Percentiles rank a stretch among this genome's conserved stretches.
Evolutionary conservation across 2,888 invertebrate species (phyloP).

Genomic region (Coleophora flavipennella): DNA sequence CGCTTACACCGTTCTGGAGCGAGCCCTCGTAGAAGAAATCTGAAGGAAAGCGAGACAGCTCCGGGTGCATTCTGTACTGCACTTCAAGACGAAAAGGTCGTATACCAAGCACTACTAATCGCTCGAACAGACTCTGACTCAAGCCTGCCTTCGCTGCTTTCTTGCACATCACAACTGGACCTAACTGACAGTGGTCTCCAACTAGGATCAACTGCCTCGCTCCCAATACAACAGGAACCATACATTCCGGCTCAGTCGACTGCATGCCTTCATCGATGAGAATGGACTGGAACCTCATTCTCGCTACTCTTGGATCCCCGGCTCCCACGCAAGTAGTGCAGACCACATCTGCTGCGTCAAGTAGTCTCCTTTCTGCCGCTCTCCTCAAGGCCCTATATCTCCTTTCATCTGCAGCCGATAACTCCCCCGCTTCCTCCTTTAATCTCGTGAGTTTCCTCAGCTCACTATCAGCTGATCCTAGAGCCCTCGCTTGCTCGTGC

Average conservation of each 20-base stretch:
- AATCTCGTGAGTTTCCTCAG: conserved; percentile 95
- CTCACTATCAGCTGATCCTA: conserved; percentile 91
- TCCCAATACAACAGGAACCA: conserved; percentile 98
- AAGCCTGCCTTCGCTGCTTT: conserved; percentile 98
- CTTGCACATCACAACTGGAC: conserved; percentile 99
- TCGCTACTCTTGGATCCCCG: conserved; percentile 93
- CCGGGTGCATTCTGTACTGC: conserved; percentile 99
- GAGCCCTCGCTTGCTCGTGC: conserved; percentile 96
- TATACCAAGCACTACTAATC: conserved; percentile 96
- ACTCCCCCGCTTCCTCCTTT: conserved; percentile 98
- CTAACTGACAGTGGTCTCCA: conserved; percentile 99
- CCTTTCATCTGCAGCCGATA: conserved; percentile 96
- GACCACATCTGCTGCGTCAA: conserved; percentile 98
- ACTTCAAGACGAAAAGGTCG: conserved; percentile 97
- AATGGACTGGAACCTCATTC: conserved; percentile 96
- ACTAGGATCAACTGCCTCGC: conserved; percentile 97
- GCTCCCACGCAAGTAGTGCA: conserved; percentile 99
- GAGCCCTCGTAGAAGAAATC: conserved; percentile 99
- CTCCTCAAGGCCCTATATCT: conserved; percentile 92
- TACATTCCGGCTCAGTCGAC: conserved; percentile 97
- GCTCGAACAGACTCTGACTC: conserved; percentile 96
- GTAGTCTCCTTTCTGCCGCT: conserved; percentile 89
- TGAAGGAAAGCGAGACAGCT: conserved; percentile 96
- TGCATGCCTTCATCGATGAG: conserved; percentile 98
- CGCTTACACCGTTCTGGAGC: conserved; percentile 98